A percentile compares a stretch with the other conserved stretches of the same genome.
Evolutionary conservation across 30 jellyfish, hydroid and myxozoan genomes (phyloP).

Genomic region (Rhopilema esculentum): DNA sequence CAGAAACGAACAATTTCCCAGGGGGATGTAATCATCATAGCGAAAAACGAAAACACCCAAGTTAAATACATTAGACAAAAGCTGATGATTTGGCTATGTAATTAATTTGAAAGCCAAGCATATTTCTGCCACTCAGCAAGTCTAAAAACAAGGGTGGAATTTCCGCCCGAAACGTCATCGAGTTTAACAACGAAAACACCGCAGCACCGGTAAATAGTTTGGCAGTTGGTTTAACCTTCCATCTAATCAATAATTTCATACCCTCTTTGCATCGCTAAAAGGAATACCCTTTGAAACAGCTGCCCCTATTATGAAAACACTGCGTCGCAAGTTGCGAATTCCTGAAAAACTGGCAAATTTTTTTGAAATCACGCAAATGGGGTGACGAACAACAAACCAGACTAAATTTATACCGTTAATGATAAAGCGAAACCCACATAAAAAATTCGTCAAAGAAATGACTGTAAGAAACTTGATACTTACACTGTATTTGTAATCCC

Average conservation of each 20-base stretch:
- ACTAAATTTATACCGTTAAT: not conserved
- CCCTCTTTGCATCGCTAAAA: not conserved
- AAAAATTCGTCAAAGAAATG: not conserved
- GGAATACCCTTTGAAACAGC: not conserved
- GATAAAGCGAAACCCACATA: not conserved
- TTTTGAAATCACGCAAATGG: not conserved
- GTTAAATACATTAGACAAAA: not conserved
- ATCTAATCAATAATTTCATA: not conserved
- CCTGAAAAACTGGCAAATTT: not conserved
- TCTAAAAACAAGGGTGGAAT: not conserved
- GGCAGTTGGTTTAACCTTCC: not conserved
- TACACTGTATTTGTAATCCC: conserved; percentile 66
- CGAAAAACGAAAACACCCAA: not conserved
- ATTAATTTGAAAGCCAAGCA: not conserved
- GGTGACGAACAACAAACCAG: not conserved
- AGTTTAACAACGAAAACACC: not conserved
- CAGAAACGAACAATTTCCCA: not conserved
- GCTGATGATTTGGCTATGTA: not conserved
- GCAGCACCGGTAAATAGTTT: not conserved
- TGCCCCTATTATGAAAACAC: not conserved
- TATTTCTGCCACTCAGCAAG: not conserved
- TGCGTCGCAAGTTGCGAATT: not conserved
- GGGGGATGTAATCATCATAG: not conserved
- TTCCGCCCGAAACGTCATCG: not conserved
- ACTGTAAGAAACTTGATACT: conserved; percentile 25